Conservation (phyloP, 2,888 invertebrate genomes). For the Saturnia japonica region DNA sequence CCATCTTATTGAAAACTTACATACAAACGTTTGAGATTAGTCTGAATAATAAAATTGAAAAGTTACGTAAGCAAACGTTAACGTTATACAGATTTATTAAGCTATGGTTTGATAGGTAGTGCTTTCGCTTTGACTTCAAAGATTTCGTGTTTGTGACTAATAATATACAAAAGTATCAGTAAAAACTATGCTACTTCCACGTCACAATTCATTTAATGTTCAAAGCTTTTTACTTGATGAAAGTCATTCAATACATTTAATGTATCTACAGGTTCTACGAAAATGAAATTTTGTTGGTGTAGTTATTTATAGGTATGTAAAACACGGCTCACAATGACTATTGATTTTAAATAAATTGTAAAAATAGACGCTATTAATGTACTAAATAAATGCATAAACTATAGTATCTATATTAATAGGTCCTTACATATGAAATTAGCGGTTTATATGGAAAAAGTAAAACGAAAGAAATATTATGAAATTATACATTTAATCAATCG, state of each 20-base stretch:
- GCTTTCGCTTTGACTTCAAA: background rate
- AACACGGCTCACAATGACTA: background rate
- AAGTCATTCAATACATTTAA: conserved; percentile 1
- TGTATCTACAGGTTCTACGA: background rate
- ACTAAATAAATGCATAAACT: background rate
- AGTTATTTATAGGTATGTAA: background rate
- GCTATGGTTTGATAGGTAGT: background rate
- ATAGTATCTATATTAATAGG: too few relatives aligned
- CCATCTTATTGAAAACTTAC: too few relatives aligned
- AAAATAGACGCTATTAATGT: background rate
- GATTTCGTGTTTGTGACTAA: background rate
- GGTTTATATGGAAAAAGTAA: too few relatives aligned
- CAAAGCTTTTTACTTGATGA: conserved; percentile 7
- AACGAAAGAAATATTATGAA: too few relatives aligned
- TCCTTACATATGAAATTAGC: too few relatives aligned
- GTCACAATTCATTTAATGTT: background rate
- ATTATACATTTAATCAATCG: too few relatives aligned
- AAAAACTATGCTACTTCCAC: background rate
- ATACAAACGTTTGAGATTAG: too few relatives aligned
- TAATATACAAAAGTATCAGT: background rate
- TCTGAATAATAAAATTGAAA: too few relatives aligned
- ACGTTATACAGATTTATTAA: background rate
- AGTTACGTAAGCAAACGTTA: background rate
- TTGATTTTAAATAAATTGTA: background rate
- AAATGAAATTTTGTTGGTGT: background rate